Conservation (phyloP, 2,797 vertebrate species). For the Lepilemur septentrionalis region DNA sequence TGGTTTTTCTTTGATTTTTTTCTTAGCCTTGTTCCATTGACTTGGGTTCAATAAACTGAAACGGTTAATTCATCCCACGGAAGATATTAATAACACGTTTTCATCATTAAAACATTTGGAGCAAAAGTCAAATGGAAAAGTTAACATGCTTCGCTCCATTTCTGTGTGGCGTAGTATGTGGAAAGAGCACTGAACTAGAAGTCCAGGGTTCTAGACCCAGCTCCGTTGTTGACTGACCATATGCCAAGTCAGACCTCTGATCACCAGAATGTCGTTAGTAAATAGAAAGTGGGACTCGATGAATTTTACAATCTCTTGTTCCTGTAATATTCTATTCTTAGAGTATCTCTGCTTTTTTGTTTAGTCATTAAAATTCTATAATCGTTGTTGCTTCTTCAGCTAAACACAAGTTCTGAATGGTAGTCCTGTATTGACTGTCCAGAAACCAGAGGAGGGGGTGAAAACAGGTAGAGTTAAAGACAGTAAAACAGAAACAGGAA, state of each 20-base stretch:
- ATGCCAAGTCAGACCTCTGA: background rate
- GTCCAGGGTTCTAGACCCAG: background rate
- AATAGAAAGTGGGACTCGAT: background rate
- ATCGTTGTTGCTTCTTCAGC: background rate
- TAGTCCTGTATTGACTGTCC: background rate
- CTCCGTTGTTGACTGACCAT: background rate
- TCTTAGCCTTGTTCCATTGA: background rate
- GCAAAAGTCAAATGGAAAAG: slow-evolving; percentile 34
- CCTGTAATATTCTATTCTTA: background rate
- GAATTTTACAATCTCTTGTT: background rate
- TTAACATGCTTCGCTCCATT: background rate
- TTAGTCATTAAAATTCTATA: background rate
- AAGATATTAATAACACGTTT: slow-evolving; percentile 27
- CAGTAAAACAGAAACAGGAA: background rate
- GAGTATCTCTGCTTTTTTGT: background rate
- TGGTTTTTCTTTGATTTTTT: slow-evolving; percentile 39
- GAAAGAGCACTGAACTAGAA: background rate
- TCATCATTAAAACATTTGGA: slow-evolving; percentile 6
- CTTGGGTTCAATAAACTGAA: slow-evolving; percentile 10
- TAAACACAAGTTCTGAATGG: background rate
- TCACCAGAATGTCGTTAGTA: background rate
- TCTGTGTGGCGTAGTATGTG: background rate
- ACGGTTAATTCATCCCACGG: background rate
- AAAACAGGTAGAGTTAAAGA: background rate
- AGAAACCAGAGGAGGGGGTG: background rate